Conservation (phyloP, 2,888 invertebrate genomes). For the Leucoma salicis region DNA sequence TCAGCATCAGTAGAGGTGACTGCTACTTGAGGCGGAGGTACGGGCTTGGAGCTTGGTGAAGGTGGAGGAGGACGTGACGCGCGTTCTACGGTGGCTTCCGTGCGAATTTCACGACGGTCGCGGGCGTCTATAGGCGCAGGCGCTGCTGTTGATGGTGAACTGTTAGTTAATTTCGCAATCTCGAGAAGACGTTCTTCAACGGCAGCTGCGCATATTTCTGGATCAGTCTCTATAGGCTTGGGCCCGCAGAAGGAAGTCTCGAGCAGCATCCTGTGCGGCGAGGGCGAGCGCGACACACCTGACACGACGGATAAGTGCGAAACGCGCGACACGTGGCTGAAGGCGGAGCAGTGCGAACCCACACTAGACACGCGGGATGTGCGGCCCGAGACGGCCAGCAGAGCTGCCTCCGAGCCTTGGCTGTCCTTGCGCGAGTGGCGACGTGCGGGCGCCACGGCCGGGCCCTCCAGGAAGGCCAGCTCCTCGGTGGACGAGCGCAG, state of each 20-base stretch:
- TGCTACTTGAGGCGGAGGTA: neutral
- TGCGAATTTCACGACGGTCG: conserved; percentile 60
- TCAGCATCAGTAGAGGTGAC: neutral
- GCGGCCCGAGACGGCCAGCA: conserved; percentile 89
- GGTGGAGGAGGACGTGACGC: conserved; percentile 16
- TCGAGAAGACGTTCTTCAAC: conserved; percentile 71
- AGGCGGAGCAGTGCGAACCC: conserved; percentile 86
- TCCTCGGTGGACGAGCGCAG: conserved; percentile 94
- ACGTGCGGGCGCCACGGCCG: conserved; percentile 49
- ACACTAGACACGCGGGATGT: conserved; percentile 89
- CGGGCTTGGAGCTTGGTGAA: conserved; percentile 3
- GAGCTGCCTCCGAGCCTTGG: conserved; percentile 88
- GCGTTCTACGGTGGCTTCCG: conserved; percentile 61
- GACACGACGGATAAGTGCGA: conserved; percentile 76
- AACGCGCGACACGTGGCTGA: conserved; percentile 45
- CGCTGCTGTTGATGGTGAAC: conserved; percentile 15
- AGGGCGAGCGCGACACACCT: conserved; percentile 87
- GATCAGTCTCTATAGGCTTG: conserved; percentile 85
- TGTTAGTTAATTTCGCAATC: conserved; percentile 51
- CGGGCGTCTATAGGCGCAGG: conserved; percentile 48
- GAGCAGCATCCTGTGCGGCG: conserved; percentile 94
- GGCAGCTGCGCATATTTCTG: conserved; percentile 71
- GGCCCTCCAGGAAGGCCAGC: conserved; percentile 88
- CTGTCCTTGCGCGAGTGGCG: conserved; percentile 86
- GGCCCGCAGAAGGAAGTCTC: conserved; percentile 96